These are phyloP conservation scores for Ciconia maguari DNA, from an alignment of 2,113 vertebrate genomes.

Conservation along the genomic window DNA sequence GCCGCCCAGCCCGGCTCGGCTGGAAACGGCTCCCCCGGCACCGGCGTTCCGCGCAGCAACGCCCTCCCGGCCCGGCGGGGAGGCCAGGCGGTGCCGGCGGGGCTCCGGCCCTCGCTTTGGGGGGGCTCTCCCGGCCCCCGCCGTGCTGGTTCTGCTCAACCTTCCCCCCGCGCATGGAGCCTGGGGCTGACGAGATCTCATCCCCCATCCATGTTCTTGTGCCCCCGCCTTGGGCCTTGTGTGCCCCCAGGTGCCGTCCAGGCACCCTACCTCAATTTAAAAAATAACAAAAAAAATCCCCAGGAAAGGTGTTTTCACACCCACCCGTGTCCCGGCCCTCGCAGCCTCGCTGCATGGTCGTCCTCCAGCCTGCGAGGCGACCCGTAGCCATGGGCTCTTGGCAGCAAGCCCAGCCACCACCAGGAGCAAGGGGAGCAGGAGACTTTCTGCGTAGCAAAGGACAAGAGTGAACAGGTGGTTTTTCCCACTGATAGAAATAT, in stretches of 20 bases:
- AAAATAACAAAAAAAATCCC: not conserved
- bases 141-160: not conserved
- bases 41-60: not conserved
- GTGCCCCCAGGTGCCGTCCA: fast-evolving
- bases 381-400: fast-evolving
- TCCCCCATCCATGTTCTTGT: fast-evolving
- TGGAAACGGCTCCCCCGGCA: slow-evolving; percentile 12
- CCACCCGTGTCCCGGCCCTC: not conserved
- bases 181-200: not conserved
- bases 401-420: not conserved
- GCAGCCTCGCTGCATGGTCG: fast-evolving
- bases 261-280: fast-evolving
- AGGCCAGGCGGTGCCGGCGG: no score
- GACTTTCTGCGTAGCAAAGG: fast-evolving
- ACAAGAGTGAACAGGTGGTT: fast-evolving
- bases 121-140: no score
- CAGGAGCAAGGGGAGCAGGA: not conserved
- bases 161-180: fast-evolving
- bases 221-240: not conserved
- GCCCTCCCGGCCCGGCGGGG: not conserved
- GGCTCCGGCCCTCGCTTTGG: no score
- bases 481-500: not conserved
- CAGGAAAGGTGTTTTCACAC: not conserved
- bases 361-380: not conserved
- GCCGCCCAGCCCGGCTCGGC: not conserved